Evolutionary conservation across 2,888 invertebrate genomes (phyloP).

Genomic region (Pachycephus smyrnensis): DNA sequence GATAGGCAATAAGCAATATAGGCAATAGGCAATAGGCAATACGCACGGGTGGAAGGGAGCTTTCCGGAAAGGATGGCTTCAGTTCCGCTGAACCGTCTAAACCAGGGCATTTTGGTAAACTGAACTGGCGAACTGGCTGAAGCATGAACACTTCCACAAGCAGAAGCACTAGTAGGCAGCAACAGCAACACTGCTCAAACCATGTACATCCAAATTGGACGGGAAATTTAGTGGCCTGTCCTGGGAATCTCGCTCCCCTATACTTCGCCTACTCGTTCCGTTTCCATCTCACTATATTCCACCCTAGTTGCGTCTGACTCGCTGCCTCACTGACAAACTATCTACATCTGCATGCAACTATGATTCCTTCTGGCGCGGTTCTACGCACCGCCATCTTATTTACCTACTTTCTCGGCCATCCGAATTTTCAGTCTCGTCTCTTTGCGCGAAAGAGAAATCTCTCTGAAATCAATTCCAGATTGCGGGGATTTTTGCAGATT

Average conservation of each 20-base stretch:
- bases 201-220: conserved; percentile 63
- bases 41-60: not conserved
- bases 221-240: conserved; percentile 64
- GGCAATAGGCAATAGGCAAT: not conserved
- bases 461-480: too few relatives aligned
- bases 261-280: not conserved
- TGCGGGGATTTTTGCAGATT: too few relatives aligned
- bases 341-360: not conserved
- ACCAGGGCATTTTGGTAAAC: conserved; percentile 21
- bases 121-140: conserved; percentile 16
- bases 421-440: too few relatives aligned
- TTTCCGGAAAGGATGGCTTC: conserved; percentile 12
- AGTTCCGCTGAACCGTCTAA: conserved; percentile 18
- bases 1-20: not conserved
- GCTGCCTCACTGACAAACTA: not conserved
- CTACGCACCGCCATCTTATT: too few relatives aligned
- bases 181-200: conserved; percentile 42
- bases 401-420: too few relatives aligned
- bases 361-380: not conserved
- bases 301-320: not conserved
- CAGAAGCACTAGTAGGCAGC: conserved; percentile 11
- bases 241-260: conserved; percentile 46
- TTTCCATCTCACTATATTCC: not conserved
- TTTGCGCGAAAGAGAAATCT: too few relatives aligned
- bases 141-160: conserved; percentile 5